Evolutionary conservation across 1,140 invertebrate species (phyloP), one percentile per base, ranked within the genome.

Genomic region (Trichogramma pretiosum): DNA sequence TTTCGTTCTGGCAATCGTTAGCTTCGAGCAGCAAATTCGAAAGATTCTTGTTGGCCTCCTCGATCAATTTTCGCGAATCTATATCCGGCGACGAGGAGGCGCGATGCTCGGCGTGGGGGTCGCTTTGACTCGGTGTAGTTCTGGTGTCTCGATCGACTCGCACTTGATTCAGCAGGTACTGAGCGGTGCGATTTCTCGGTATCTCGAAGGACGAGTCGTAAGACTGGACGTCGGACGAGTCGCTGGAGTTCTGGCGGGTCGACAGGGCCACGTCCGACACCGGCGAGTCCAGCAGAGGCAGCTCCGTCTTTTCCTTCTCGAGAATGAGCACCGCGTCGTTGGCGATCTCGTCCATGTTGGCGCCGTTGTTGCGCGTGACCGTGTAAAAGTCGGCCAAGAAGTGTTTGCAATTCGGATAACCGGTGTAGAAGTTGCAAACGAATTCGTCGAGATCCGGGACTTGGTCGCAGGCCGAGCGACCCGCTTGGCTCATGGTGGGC

Each of bases 391-490:
- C 74, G 5, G 71, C 67, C 30, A 77, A 74, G 42, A 77, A 76
- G 28, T 83, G 77, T 55, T 82, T 77, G 51, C 80, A 83, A 37
- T 77, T 77, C 2, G 78, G 77, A 52, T 82, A 80, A 52, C 83
- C 81, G 3, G 76, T 77, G 64, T 84, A 85, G 63, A 85, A 83
- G 53, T 78, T 76, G 19, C 79, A 76, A 0, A 85, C 78, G 56
- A 83, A 84, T 53, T 84, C 80, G 26, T 82, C 79, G 16, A 82
- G 74, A 48, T 82, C 79, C 9, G 72, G 78, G 64, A 72, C 70
- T 32, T 67, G 68, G 47, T 65, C 67, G 9, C 23, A 56, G 48
- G 40, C 59, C 24, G 24, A 5, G 50, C 61, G 62, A 14, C 22
- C 59, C 41, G 45, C 59, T 48, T 36, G 64, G 21, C 45, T 56